A percentile compares a stretch with the other conserved stretches of the same genome.
phyloP scores from a whole-genome alignment of 2,113 vertebrate genomes.

The Pelecanoides urinatrix region DNA sequence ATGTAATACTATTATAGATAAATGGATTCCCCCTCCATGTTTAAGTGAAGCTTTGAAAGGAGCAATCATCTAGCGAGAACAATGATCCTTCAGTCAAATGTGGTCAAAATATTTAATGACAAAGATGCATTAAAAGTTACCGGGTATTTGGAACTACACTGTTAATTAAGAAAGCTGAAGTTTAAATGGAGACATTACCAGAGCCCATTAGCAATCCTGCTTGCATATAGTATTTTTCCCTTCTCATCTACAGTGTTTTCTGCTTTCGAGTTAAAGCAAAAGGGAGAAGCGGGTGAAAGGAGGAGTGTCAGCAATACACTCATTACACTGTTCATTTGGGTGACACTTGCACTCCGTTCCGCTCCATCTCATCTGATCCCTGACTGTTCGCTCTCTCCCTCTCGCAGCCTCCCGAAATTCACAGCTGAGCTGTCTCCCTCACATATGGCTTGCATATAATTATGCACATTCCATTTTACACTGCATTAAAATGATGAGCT shows the following conservation, averaged over 20 bases:
- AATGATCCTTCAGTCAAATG: slow-evolving; percentile 72
- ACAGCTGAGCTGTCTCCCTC: slow-evolving; percentile 84
- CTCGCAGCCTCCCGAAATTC: slow-evolving; percentile 75
- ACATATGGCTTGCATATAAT: slow-evolving; percentile 89
- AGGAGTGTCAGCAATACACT: slow-evolving; percentile 75
- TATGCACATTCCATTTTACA: slow-evolving; percentile 93
- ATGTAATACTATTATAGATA: slow-evolving; percentile 65
- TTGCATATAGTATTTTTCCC: slow-evolving; percentile 57
- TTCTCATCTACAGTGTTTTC: slow-evolving; percentile 51
- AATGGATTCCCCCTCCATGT: slow-evolving; percentile 70
- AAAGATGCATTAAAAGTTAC: slow-evolving; percentile 73
- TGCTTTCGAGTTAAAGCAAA: slow-evolving; percentile 65
- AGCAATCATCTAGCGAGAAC: slow-evolving; percentile 69
- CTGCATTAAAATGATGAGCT: slow-evolving; percentile 89
- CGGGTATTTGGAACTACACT: slow-evolving; percentile 69
- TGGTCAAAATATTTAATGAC: slow-evolving; percentile 74
- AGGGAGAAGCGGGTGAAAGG: slow-evolving; percentile 75
- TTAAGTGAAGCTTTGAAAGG: slow-evolving; percentile 72
- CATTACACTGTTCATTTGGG: slow-evolving; percentile 80
- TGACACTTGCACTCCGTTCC: slow-evolving; percentile 78
- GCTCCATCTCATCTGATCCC: slow-evolving; percentile 75
- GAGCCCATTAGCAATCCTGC: slow-evolving; percentile 72
- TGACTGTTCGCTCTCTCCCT: slow-evolving; percentile 74
- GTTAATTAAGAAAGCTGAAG: slow-evolving; percentile 77
- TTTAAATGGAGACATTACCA: slow-evolving; percentile 77